These are phyloP conservation scores for Synergus gifuensis DNA, from an alignment of 2,888 invertebrate genomes.

Conservation along the genomic window DNA sequence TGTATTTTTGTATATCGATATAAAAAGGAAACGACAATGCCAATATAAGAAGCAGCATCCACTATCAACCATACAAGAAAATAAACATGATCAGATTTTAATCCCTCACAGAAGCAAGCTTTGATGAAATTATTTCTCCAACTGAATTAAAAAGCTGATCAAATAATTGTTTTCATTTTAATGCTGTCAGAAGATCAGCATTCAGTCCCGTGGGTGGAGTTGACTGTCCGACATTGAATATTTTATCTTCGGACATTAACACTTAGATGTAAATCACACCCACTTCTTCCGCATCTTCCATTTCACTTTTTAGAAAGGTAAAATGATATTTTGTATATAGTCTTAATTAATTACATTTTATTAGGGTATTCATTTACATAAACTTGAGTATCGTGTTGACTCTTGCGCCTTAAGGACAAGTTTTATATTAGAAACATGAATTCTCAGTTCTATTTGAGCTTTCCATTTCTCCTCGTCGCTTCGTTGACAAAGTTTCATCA, in stretches of 20 bases:
- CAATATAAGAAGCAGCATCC: too few species aligned
- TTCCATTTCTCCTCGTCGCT: neutral
- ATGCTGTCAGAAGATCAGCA: neutral
- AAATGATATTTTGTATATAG: neutral
- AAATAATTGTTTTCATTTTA: neutral
- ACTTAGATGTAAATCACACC: slow-evolving; percentile 17
- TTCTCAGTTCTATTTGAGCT: neutral
- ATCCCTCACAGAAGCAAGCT: neutral
- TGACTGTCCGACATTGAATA: slow-evolving; percentile 33
- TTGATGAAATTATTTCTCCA: neutral
- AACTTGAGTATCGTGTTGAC: too few species aligned
- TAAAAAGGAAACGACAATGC: too few species aligned
- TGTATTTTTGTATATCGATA: too few species aligned
- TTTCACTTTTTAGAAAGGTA: neutral
- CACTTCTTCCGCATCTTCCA: neutral
- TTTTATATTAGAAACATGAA: neutral
- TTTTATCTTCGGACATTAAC: slow-evolving; percentile 11
- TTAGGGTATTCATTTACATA: too few species aligned
- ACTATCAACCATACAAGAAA: slow-evolving; percentile 28
- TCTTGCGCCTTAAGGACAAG: neutral
- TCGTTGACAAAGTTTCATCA: neutral
- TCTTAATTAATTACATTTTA: neutral
- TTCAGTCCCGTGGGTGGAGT: slow-evolving; percentile 10
- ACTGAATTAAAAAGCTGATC: neutral
- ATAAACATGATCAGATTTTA: slow-evolving; percentile 29